Evolutionary conservation across 2,113 vertebrate genomes (phyloP).

Genomic region (Panthera tigris): DNA sequence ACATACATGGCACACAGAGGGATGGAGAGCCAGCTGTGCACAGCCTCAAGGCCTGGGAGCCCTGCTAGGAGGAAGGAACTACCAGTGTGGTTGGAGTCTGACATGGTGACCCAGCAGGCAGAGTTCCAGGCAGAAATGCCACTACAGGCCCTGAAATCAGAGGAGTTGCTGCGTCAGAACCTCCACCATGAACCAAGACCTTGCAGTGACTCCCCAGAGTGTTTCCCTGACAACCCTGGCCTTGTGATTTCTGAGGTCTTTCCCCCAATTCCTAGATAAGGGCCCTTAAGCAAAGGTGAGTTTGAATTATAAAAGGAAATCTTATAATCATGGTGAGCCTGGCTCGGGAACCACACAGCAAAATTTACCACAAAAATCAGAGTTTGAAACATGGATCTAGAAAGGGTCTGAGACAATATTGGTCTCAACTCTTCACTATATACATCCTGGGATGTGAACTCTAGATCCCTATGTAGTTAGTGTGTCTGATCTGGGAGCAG

Average conservation of each 20-base stretch:
- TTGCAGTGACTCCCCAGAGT: neutral
- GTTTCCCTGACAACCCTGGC: fast-evolving
- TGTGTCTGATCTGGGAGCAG: neutral
- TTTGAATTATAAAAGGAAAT: neutral
- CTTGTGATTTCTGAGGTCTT: neutral
- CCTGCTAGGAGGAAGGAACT: constrained; percentile 61
- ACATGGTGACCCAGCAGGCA: neutral
- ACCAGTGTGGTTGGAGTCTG: neutral
- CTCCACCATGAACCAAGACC: neutral
- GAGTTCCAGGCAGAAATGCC: neutral
- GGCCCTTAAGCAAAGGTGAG: neutral
- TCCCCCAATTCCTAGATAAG: neutral
- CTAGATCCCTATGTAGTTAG: neutral
- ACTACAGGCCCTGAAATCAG: neutral
- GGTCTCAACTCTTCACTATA: neutral
- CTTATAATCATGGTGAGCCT: neutral
- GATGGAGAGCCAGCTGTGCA: constrained; percentile 60
- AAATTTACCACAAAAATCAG: neutral
- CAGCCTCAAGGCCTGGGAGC: constrained; percentile 54
- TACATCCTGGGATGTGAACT: neutral
- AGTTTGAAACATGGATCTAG: neutral
- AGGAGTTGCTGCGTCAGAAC: neutral
- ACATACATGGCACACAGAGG: constrained; percentile 66
- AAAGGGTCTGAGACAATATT: neutral
- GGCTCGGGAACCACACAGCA: neutral